Percentiles rank a stretch among this genome's conserved stretches.
These are phyloP conservation scores for Drosophila sechellia DNA, from an alignment of 1,140 invertebrate genomes.

Conservation along the genomic window DNA sequence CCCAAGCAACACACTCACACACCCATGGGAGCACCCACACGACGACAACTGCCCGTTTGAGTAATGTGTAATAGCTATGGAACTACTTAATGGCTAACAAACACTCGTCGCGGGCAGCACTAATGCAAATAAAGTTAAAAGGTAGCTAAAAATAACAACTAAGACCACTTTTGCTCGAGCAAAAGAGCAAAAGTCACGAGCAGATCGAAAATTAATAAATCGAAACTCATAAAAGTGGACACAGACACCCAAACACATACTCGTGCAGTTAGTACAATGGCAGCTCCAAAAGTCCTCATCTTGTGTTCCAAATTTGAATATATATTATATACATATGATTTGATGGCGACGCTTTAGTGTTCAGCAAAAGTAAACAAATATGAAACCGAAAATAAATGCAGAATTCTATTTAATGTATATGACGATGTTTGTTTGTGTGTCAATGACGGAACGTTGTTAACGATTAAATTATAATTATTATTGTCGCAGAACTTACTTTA, in stretches of 20 bases:
- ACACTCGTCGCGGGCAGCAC: slow-evolving; percentile 25
- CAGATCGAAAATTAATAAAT: slow-evolving; percentile 57
- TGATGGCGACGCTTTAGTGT: slow-evolving; percentile 69
- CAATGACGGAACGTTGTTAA: slow-evolving; percentile 64
- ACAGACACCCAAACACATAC: slow-evolving; percentile 22
- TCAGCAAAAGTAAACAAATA: slow-evolving; percentile 56
- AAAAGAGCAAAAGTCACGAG: slow-evolving; percentile 59
- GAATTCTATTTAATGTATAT: slow-evolving; percentile 58
- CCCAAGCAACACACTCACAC: slow-evolving; percentile 19
- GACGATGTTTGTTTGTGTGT: slow-evolving; percentile 71
- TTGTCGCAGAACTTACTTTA: slow-evolving; percentile 82
- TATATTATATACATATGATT: slow-evolving; percentile 39
- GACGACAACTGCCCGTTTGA: slow-evolving; percentile 14
- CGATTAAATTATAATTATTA: slow-evolving; percentile 68
- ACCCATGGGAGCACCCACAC: slow-evolving; percentile 5
- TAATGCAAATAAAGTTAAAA: slow-evolving; percentile 50
- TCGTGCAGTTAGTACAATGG: slow-evolving; percentile 44
- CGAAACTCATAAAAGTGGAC: slow-evolving; percentile 46
- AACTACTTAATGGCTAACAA: slow-evolving; percentile 37
- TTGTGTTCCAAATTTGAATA: slow-evolving; percentile 59
- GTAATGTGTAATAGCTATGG: slow-evolving; percentile 34
- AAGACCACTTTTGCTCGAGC: slow-evolving; percentile 44
- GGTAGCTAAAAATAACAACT: slow-evolving; percentile 44
- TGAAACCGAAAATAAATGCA: slow-evolving; percentile 21
- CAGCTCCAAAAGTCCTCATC: slow-evolving; percentile 54